phyloP scores from a whole-genome alignment of 2,797 vertebrate species.

The Myotis vivesi region DNA sequence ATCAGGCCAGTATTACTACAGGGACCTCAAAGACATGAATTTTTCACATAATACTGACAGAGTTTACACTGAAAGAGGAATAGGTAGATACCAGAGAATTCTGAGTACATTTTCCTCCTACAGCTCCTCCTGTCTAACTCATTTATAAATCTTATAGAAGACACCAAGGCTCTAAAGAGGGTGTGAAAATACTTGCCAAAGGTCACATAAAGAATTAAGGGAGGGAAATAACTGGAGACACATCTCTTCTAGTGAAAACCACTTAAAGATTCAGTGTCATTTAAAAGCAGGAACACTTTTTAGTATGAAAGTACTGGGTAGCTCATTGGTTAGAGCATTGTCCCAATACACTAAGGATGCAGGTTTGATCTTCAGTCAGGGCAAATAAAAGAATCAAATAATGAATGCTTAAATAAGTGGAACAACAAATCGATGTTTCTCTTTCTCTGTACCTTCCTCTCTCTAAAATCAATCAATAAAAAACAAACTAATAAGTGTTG shows the following conservation, averaged over 20 bases:
- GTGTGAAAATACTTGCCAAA: not conserved
- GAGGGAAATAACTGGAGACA: not conserved
- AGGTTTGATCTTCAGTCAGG: not conserved
- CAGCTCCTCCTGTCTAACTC: not conserved
- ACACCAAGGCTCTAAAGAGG: not conserved
- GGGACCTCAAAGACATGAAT: not conserved
- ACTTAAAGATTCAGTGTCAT: not conserved
- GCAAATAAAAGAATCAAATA: not conserved
- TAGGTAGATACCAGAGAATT: not conserved
- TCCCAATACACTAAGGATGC: not conserved
- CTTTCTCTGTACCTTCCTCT: not conserved
- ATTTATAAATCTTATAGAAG: not conserved
- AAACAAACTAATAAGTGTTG: not conserved
- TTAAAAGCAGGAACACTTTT: not conserved
- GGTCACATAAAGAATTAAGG: not conserved
- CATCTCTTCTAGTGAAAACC: not conserved
- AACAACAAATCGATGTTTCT: not conserved
- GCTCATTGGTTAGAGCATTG: too few relatives aligned
- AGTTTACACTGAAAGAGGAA: not conserved
- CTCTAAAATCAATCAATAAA: not conserved
- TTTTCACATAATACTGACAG: not conserved
- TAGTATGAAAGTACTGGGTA: not conserved
- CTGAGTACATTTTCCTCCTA: not conserved
- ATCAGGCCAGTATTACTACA: not conserved
- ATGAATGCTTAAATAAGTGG: not conserved